Evolutionary conservation across 2,113 vertebrate species (phyloP), one percentile per base, ranked within the genome.

Genomic region (Siniperca knerii): DNA sequence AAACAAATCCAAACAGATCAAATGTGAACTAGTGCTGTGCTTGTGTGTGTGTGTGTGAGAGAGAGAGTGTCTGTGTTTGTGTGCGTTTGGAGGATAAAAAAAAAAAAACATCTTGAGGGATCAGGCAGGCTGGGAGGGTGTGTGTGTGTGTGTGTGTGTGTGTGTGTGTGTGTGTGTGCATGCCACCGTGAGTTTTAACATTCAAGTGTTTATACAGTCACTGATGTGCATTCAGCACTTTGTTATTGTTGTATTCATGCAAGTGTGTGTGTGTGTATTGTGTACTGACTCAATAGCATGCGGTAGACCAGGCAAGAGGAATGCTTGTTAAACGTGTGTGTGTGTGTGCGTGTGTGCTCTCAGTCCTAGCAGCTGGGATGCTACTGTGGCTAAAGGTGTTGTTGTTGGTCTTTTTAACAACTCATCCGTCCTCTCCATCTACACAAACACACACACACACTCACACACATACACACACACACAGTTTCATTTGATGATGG

Each of bases 1-100:
- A 92, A 89, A 91, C 89, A 87, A 86, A 93, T 86, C 78, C 62
- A 70, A 91, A 90, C 90, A 92, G 89, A 93, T 90, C 29, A 29
- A 29, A 29, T 29, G 89, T 87, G 84, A 74, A 70, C 4, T 58
- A 89, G 82, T 90, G 83, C 85, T 87, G 88, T 15, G 44, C 54
- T 37, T 58, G 77, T 72, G 75, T 48, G 75, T 72, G 75, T 48
- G 75, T 65, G 62, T 37, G 61, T 46, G 42, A 44, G 42, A 44
- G 44, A 11, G 44, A 44, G 44, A 11, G 11, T 44, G 69, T 81
- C 8, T 62, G 62, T 21, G 72, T 61, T 50, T 75, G 76, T 79
- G 69, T 62, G 69, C 0, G 3, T 40, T 76, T 61, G 29, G 50
- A 61, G 62, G 23, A 62, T 68, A 81, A 37, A 48, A 86, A 75